Base-by-base conservation (phyloP, 2,113 vertebrate species). In the Coregonus clupeaformis region DNA sequence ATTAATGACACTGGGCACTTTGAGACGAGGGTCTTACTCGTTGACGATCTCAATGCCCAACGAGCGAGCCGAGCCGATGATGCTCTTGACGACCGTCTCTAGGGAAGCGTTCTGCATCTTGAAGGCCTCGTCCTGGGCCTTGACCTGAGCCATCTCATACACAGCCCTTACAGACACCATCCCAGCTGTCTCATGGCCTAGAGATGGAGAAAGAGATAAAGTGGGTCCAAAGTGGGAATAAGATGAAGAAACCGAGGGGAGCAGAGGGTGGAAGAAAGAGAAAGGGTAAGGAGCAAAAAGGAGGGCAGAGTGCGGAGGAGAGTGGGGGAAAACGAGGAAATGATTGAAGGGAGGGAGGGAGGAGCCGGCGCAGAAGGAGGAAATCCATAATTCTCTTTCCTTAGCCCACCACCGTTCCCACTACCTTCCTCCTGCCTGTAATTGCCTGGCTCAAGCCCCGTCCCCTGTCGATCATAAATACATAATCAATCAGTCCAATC, bases 121-220 rank as follows among this genome's bases (percentile, higher is more conserved):
- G 63, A 97, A 96, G 68, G 91, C 90, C 0, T 95, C 92, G 9
- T 97, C 95, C 84, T 92, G 81, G 22, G 90, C 85, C 81, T 97
- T 97, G 71, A 97, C 87, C 67, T 76, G 68, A 1, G 96, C 96
- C 0, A 97, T 97, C 84, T 97, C 96, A 42, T 97, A 97, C 62
- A 97, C 88, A 0, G 96, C 92, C 78, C 92, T 92, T 78, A 97
- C 62, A 0, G 94, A 92, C 88, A 97, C 91, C 89, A 94, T 91
- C 4, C 96, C 96, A 0, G 94, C 95, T 0, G 87, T 91, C 86
- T 97, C 96, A 0, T 94, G 94, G n/a, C 95, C 96, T 96, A 77
- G 6, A 67, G 64, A 64, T 78, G 69, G 5, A 78, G 22, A 73
- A 18, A 7, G 68, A 70, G 25, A 27, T 25, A 20, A 42, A n/a